Evolutionary conservation across 2,888 invertebrate species (phyloP), one percentile per base, ranked within the genome.

Genomic region (Noctua pronuba): DNA sequence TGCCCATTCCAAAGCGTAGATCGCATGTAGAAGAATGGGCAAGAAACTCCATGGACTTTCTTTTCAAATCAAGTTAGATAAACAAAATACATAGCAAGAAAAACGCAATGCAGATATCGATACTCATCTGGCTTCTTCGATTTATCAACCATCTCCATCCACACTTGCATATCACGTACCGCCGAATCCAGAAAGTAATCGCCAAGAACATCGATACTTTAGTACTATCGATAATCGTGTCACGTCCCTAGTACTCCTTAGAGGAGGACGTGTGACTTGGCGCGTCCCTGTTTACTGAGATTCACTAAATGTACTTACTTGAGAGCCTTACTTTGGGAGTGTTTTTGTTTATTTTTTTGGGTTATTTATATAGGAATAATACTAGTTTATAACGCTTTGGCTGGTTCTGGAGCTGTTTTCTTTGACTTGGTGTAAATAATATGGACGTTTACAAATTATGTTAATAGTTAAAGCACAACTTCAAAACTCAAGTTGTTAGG

Each of bases 241-340:
- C 86, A 88, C 86, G 88, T 87, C 69, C 66, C 66, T 73, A 76
- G 67, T 73, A 77, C 79, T 87, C 86, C 83, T 83, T 87, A 79
- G 66, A 76, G 46, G 65, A 70, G 72, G 72, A 77, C 88, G 86
- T 85, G 88, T 87, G 73, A 74, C 58, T 69, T 35, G 60, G 66
- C 31, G 13, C 41, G 28, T 21, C 76, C 72, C 76, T 82, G 72
- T 78, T 85, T 76, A 73, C 77, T 55, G 75, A 87, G 88, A 86
- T 87, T 87, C 58, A 75, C 64, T 64, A 52, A 64, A 73, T 58
- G 66, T 66, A 84, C 31, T 66, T 58, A 68, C 44, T 69, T n/a
- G n/a, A 28, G 62, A 66, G 44, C n/a, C 11, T 75, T 35, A 31
- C 18, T 60, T 60, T 28, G 10, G n/a, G 16, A 41, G 44, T 38